A percentile compares a stretch with the other conserved stretches of the same genome.
phyloP scores from a whole-genome alignment of 2,888 invertebrate species.

The Chironomus tentans region DNA sequence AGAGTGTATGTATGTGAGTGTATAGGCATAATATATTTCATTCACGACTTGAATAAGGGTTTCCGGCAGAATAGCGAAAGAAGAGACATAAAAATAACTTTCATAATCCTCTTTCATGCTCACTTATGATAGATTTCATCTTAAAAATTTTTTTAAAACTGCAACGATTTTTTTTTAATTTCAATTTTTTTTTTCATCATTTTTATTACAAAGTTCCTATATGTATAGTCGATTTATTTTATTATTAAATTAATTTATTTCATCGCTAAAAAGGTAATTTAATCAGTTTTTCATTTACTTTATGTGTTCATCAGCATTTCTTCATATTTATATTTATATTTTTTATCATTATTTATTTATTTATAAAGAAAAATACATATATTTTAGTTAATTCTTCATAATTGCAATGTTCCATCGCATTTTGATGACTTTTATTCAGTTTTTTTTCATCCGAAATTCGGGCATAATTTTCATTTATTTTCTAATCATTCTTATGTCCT shows the following conservation, averaged over 20 bases:
- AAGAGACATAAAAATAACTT: not conserved
- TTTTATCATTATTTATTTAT: too few relatives aligned
- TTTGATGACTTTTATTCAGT: not conserved
- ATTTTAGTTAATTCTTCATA: not conserved
- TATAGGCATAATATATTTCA: too few relatives aligned
- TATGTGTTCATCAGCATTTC: not conserved
- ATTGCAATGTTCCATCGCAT: constrained; percentile 7
- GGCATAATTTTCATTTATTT: not conserved
- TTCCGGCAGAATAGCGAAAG: not conserved
- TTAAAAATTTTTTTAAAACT: constrained; percentile 1
- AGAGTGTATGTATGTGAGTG: not conserved
- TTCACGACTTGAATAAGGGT: too few relatives aligned
- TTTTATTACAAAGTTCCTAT: constrained; percentile 7
- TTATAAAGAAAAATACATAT: not conserved
- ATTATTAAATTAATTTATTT: not conserved
- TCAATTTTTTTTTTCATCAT: not conserved
- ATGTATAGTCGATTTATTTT: not conserved
- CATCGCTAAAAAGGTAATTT: constrained; percentile 10
- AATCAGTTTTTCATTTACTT: not conserved
- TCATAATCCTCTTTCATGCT: not conserved
- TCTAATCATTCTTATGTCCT: not conserved
- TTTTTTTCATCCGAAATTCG: not conserved
- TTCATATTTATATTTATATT: too few relatives aligned
- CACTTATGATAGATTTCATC: not conserved
- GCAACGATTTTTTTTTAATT: not conserved